Conservation (phyloP, 2,888 invertebrate species). For the Platycnemis pennipes region DNA sequence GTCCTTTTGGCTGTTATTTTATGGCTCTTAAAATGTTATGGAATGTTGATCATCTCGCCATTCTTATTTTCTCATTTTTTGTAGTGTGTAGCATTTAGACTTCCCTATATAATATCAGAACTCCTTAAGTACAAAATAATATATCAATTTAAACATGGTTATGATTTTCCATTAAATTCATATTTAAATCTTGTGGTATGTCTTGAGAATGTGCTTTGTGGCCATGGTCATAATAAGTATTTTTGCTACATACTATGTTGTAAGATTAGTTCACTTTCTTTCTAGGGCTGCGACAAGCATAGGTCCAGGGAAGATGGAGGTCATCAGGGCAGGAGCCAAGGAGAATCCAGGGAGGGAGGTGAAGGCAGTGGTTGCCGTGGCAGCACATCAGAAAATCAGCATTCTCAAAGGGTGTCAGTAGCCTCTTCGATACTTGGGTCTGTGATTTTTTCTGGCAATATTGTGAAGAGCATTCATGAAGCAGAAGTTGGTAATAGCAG, state of each 20-base stretch:
- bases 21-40: no score
- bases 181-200: background rate
- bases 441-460: slow-evolving; percentile 73
- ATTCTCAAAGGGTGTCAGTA: slow-evolving; percentile 69
- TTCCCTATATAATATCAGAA: no score
- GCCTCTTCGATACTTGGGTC: slow-evolving; percentile 73
- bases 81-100: no score
- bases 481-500: background rate
- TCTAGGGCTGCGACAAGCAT: slow-evolving; percentile 60
- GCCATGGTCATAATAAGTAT: background rate
- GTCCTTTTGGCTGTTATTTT: no score
- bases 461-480: slow-evolving; percentile 74
- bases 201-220: background rate
- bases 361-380: slow-evolving; percentile 19
- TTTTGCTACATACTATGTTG: background rate
- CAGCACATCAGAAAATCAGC: slow-evolving; percentile 42
- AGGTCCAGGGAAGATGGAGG: slow-evolving; percentile 45
- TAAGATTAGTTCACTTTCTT: background rate
- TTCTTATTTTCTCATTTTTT: no score
- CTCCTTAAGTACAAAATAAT: no score
- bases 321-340: slow-evolving; percentile 10
- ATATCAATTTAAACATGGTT: background rate
- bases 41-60: no score
- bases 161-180: background rate
- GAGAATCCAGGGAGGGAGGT: slow-evolving; percentile 32